Evolutionary conservation across 2,888 invertebrate species (phyloP), one percentile per base, ranked within the genome.

Genomic region (Crepidodera aurea): DNA sequence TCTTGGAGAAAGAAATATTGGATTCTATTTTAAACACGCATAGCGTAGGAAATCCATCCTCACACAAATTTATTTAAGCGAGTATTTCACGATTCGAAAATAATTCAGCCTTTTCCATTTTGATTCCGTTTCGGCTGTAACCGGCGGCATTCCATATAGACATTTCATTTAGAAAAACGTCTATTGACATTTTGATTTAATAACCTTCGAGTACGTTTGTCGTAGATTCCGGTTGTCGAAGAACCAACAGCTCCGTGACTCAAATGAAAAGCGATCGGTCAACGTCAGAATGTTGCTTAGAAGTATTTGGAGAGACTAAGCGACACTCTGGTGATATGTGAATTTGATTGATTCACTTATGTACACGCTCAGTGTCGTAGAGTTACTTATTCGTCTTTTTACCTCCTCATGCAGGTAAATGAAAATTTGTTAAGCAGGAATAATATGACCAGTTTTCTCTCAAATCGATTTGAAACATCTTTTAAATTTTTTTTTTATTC

Each of bases 161-260:
- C 51, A 25, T 51, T 51, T 51, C 37, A 51, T 51, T 34, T 37
- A 37, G 37, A 51, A 51, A 51, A 51, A 22, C 51, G 51, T 19
- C 51, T 55, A 60, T 60, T 55, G 60, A 60, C 60, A 60, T 48
- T 60, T 60, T 48, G 54, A 54, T 60, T 55, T 54, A 29, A 60
- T 60, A 54, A 50, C 53, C 37, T 59, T 59, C 34, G 40, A 39
- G 44, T 22, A 60, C 46, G 54, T 54, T 39, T 27, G 37, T 50
- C 32, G 53, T 48, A 13, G 54, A 46, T 54, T 46, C 40, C 48
- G 25, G 54, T 48, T 13, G 42, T 42, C 19, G 39, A 34, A 60
- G 10, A 46, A 15, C 37, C 44, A 34, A 51, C 51, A 5, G 19
- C 22, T n/a, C n/a, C 51, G 51, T 60, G 60, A 53, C 54, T 53